Evolutionary conservation across 2,113 vertebrate genomes (phyloP).

Genomic region (Antidorcas marsupialis): DNA sequence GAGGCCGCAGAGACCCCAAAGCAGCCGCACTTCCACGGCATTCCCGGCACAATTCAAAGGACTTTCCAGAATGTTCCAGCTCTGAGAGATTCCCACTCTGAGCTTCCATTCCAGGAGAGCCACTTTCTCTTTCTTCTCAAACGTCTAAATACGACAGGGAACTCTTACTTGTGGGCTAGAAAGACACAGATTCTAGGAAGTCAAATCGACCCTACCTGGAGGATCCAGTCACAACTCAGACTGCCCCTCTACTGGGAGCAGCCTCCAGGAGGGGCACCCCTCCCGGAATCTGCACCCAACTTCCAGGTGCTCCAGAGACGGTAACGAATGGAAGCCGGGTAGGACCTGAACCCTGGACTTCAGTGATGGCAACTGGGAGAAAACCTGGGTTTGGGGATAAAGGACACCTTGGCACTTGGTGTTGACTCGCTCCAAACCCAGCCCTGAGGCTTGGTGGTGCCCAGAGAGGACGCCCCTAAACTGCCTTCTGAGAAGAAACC

Average conservation of each 20-base stretch:
- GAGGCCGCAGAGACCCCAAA: not conserved
- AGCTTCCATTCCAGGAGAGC: not conserved
- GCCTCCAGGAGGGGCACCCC: not conserved
- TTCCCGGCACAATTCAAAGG: not conserved
- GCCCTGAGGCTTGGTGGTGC: not conserved
- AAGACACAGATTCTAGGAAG: not conserved
- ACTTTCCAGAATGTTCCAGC: not conserved
- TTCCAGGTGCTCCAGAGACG: not conserved
- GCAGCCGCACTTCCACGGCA: not conserved
- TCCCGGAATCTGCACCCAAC: not conserved
- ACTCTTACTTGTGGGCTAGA: not conserved
- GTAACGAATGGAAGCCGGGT: not conserved
- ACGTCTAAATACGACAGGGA: not conserved
- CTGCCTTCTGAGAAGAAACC: not conserved
- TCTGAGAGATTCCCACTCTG: not conserved
- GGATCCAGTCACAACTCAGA: accelerated
- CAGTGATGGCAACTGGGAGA: not conserved
- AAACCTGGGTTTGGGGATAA: accelerated
- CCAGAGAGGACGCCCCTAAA: constrained; percentile 29
- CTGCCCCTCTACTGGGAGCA: accelerated
- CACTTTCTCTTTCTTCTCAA: not conserved
- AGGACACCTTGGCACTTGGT: not conserved
- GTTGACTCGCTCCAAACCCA: not conserved
- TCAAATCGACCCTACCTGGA: not conserved
- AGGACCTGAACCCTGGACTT: not conserved